Conservation (phyloP, 2,113 vertebrate genomes). For the Petroica traversi region DNA sequence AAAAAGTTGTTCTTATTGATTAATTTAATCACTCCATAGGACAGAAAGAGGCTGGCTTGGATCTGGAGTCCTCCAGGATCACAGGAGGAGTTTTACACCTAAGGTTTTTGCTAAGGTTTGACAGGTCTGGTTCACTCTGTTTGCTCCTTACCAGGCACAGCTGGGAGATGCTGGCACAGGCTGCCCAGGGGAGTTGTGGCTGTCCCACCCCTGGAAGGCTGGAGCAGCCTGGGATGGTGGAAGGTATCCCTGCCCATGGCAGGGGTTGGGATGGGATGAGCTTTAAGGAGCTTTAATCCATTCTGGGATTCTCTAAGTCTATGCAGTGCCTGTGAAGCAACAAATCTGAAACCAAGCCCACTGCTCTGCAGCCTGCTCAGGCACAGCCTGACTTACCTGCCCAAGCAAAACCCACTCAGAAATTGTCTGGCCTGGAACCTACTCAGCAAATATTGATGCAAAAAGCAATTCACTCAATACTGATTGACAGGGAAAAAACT, state of each 20-base stretch:
- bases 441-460: neutral
- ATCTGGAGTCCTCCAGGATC: neutral
- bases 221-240: neutral
- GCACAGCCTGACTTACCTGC: neutral
- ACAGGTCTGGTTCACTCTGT: neutral
- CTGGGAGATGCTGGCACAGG: neutral
- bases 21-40: neutral
- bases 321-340: neutral
- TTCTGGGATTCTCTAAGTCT: neutral
- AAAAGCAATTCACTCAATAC: neutral
- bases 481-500: neutral
- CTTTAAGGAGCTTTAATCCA: neutral
- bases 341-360: neutral
- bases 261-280: neutral
- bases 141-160: neutral
- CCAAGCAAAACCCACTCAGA: neutral
- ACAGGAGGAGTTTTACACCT: neutral
- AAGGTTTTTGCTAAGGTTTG: neutral
- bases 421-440: neutral
- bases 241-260: neutral
- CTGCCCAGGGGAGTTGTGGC: neutral
- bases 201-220: neutral
- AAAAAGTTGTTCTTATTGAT: constrained; percentile 18
- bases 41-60: neutral
- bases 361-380: neutral